These are phyloP conservation scores for Thera britannica DNA, from an alignment of 2,888 invertebrate genomes.

Conservation along the genomic window DNA sequence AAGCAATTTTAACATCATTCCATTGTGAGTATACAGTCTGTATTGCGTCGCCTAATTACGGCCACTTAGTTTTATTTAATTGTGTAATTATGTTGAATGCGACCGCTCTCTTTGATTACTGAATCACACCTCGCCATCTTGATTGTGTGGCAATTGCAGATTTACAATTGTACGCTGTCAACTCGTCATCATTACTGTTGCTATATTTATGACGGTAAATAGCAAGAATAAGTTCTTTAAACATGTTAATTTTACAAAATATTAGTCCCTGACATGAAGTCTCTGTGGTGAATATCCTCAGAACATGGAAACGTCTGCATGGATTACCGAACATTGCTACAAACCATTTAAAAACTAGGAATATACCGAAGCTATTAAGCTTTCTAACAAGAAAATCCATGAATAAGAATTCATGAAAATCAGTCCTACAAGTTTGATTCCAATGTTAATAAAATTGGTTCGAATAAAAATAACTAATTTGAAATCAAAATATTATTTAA, in stretches of 20 bases:
- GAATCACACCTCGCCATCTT: slow-evolving; percentile 56
- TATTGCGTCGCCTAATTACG: slow-evolving; percentile 51
- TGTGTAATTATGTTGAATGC: slow-evolving; percentile 55
- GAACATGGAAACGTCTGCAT: too few relatives aligned
- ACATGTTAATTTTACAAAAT: too few relatives aligned
- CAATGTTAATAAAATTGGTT: too few relatives aligned
- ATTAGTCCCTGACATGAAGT: too few relatives aligned
- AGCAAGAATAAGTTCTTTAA: too few relatives aligned
- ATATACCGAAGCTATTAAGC: too few relatives aligned
- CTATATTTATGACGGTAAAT: neutral
- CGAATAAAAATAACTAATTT: slow-evolving; percentile 1
- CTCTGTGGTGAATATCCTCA: too few relatives aligned
- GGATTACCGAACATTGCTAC: too few relatives aligned
- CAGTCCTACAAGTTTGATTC: too few relatives aligned
- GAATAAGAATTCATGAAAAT: too few relatives aligned
- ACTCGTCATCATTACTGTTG: slow-evolving; percentile 28
- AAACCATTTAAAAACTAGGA: too few relatives aligned
- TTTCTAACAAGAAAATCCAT: too few relatives aligned
- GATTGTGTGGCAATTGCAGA: slow-evolving; percentile 46
- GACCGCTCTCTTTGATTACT: slow-evolving; percentile 55
- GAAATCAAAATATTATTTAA: slow-evolving; percentile 7
- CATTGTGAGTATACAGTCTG: slow-evolving; percentile 40
- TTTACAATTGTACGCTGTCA: slow-evolving; percentile 34
- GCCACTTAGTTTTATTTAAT: slow-evolving; percentile 65
- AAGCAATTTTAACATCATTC: slow-evolving; percentile 26